Percentiles rank a stretch among this genome's conserved stretches.
Conservation (phyloP, 2,113 vertebrate genomes). For the Collichthys lucidus region DNA sequence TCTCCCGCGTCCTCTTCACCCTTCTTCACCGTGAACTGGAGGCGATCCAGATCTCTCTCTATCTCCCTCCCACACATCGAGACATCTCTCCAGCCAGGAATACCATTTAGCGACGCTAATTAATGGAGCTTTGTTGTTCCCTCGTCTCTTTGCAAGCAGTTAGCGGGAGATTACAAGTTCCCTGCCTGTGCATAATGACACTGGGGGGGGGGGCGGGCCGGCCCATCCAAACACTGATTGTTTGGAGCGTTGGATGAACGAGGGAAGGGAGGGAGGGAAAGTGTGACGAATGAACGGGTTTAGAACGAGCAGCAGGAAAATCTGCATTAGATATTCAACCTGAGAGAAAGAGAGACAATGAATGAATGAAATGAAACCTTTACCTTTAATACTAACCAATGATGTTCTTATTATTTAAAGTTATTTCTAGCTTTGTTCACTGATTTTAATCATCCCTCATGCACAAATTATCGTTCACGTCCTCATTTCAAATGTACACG, state of each 20-base stretch:
- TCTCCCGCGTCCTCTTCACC: slow-evolving; percentile 43
- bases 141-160: slow-evolving; percentile 71
- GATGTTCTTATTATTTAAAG: no score
- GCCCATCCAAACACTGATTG: slow-evolving; percentile 61
- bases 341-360: neutral
- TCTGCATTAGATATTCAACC: slow-evolving; percentile 18
- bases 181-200: slow-evolving; percentile 70
- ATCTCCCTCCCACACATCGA: slow-evolving; percentile 27
- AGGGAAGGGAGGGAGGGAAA: slow-evolving; percentile 5
- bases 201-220: slow-evolving; percentile 54
- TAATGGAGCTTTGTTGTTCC: slow-evolving; percentile 76
- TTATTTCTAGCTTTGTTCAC: no score
- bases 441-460: neutral
- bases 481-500: neutral
- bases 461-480: neutral
- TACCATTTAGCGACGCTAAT: slow-evolving; percentile 73
- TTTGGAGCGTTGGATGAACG: slow-evolving; percentile 20
- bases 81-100: slow-evolving; percentile 65
- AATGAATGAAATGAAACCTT: no score
- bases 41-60: slow-evolving; percentile 21
- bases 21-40: neutral
- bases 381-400: no score
- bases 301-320: slow-evolving; percentile 3
- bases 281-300: slow-evolving; percentile 32
- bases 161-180: slow-evolving; percentile 78